phyloP scores from a whole-genome alignment of 2,797 vertebrate genomes.

The Salmo trutta region DNA sequence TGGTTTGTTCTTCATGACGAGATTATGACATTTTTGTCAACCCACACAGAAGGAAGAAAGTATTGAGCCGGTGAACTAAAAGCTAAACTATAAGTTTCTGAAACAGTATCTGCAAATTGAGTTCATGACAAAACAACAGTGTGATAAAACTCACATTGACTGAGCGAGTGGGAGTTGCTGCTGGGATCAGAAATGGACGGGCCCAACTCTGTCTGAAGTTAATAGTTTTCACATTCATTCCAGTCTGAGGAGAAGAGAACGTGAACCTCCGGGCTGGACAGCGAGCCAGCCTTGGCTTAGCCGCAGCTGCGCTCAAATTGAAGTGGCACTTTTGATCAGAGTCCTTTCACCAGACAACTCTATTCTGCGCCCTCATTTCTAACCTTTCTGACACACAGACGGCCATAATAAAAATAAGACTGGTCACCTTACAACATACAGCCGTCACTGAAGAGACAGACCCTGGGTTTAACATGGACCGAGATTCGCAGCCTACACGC shows the following conservation, averaged over 20 bases:
- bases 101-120: constrained; percentile 30
- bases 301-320: constrained; percentile 70
- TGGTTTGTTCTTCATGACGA: constrained; percentile 1
- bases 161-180: constrained; percentile 13
- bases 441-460: constrained; percentile 60
- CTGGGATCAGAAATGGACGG: constrained; percentile 48
- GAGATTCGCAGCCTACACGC: constrained; percentile 47
- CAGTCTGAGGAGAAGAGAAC: constrained; percentile 62
- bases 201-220: constrained; percentile 60
- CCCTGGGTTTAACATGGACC: constrained; percentile 42
- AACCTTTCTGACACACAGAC: constrained; percentile 63
- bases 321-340: constrained; percentile 77
- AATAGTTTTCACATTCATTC: constrained; percentile 76
- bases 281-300: constrained; percentile 59
- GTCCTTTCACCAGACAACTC: constrained; percentile 69
- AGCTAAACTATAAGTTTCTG: constrained; percentile 42
- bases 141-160: constrained; percentile 35
- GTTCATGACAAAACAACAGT: constrained; percentile 51
- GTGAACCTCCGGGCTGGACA: constrained; percentile 69
- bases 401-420: constrained; percentile 56
- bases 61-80: constrained; percentile 35
- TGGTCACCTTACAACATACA: constrained; percentile 63
- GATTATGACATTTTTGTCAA: too few species aligned
- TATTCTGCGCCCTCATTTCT: constrained; percentile 61
- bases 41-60: neutral